A percentile compares a stretch with the other conserved stretches of the same genome.
Evolutionary conservation across 2,888 invertebrate genomes (phyloP).

Genomic region (Melieria omissa): DNA sequence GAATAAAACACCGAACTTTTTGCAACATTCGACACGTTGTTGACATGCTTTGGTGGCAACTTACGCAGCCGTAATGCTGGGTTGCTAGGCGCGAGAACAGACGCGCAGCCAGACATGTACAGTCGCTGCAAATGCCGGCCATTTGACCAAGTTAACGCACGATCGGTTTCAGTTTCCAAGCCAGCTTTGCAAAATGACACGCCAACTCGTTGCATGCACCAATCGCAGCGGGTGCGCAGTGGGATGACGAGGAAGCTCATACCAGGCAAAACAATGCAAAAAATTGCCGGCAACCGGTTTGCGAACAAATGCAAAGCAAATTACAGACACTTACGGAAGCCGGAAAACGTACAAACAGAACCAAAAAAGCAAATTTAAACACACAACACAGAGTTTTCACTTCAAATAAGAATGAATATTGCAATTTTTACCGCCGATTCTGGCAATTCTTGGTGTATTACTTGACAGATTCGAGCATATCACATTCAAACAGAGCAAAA

Average conservation of each 20-base stretch:
- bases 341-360: no score
- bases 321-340: not conserved
- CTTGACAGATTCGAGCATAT: not conserved
- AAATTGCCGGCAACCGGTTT: slow-evolving; percentile 44
- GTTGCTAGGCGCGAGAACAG: no score
- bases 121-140: not conserved
- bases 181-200: slow-evolving; percentile 19
- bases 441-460: no score
- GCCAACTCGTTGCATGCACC: not conserved
- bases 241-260: no score
- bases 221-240: no score
- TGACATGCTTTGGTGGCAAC: no score
- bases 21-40: no score
- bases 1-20: no score
- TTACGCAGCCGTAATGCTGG: no score
- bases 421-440: no score
- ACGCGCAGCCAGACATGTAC: no score
- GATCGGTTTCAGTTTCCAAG: slow-evolving; percentile 1
- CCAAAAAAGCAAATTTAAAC: slow-evolving; percentile 1
- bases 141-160: not conserved
- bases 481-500: not conserved
- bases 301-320: not conserved
- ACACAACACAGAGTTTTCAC: not conserved
- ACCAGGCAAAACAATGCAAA: not conserved
- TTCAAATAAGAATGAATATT: not conserved